Percentiles rank a stretch among this genome's conserved stretches.
These are phyloP conservation scores for Manis pentadactyla DNA, from an alignment of 2,797 vertebrate genomes.

Conservation along the genomic window DNA sequence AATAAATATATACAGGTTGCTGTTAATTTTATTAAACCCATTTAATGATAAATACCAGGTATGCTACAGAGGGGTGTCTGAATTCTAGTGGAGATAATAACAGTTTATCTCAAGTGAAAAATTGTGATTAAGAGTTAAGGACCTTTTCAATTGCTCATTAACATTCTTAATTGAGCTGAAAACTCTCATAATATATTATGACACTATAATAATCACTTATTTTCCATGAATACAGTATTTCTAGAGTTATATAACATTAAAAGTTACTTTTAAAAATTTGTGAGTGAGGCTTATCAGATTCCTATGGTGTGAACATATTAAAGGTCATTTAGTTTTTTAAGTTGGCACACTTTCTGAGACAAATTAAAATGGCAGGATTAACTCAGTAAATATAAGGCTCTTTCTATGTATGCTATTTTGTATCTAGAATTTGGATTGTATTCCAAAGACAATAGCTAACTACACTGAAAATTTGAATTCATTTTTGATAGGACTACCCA, in stretches of 20 bases:
- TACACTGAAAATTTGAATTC: neutral
- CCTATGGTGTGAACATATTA: neutral
- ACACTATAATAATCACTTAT: neutral
- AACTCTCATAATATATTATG: neutral
- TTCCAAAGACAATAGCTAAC: neutral
- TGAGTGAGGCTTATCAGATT: neutral
- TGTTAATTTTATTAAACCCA: conserved; percentile 55
- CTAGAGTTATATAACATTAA: neutral
- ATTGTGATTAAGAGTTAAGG: conserved; percentile 21
- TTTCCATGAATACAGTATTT: neutral
- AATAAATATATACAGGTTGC: neutral
- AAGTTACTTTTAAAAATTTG: neutral
- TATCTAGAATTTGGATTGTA: neutral
- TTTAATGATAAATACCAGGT: conserved; percentile 37
- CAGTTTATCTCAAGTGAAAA: conserved; percentile 15
- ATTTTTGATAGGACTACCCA: neutral
- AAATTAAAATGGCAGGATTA: neutral
- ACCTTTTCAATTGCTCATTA: neutral
- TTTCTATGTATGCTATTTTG: neutral
- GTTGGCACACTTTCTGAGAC: neutral
- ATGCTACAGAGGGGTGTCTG: neutral
- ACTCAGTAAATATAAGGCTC: neutral
- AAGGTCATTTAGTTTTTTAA: neutral
- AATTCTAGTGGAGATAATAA: neutral
- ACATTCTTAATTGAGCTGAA: neutral